Base-by-base conservation (phyloP, 2,888 invertebrate species). In the Drosophila crucigera region DNA sequence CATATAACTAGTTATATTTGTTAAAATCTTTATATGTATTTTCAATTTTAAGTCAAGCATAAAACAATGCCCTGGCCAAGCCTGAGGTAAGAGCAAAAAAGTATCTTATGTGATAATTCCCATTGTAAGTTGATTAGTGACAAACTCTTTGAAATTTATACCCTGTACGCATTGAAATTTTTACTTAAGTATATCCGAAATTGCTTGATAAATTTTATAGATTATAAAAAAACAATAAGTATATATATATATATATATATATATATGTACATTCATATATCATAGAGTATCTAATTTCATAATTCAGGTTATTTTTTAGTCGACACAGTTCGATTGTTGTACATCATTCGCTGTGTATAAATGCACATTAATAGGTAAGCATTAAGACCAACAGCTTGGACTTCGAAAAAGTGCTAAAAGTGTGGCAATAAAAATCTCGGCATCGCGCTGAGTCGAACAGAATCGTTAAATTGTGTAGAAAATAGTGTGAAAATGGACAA, bases 401-500 rank as follows among this genome's bases (percentile, higher is more conserved):
- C 74, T 58, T 33, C 49, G 35, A 60, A 72, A 71, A 74, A 80
- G 84, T 86, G 82, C 84, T 82, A 82, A 87, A 80, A 89, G 78
- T 76, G 82, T 54, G 80, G 84, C 80, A 84, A 82, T 89, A 87
- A 89, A 82, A 89, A 78, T 80, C 69, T 69, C 65, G 62, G 61
- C 49, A 55, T 53, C 63, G 43, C 69, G 67, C 63, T 55, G 71
- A 69, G 80, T 74, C 68, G 68, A 84, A 82, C 78, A 78, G 73
- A 84, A 88, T 87, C 85, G 90, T 89, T 82, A 85, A 85, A 76
- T 87, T 87, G 72, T 82, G 80, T 90, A 80, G 85, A 89, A 88
- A 89, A 89, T 82, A 88, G 85, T 90, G 90, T 85, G 90, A 88
- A 89, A 88, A 85, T 76, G 61, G 70, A 72, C 68, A 72, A 58